Evolutionary conservation across 2,797 vertebrate species (phyloP), one percentile per base, ranked within the genome.

Genomic region (Carapus acus): DNA sequence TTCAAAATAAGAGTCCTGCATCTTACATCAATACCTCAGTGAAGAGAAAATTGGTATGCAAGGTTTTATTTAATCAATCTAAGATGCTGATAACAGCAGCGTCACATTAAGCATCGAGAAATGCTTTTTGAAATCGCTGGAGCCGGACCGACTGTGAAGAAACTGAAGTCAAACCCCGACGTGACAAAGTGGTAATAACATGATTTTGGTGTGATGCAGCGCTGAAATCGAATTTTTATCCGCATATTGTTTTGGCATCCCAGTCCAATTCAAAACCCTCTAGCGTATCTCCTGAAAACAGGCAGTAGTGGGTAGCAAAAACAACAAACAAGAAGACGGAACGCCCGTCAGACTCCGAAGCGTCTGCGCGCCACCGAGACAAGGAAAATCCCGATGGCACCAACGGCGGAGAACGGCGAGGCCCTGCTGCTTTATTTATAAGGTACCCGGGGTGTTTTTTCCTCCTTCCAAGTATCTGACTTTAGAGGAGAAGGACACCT

Each of bases 371-470:
- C 67, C 61, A 70, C 65, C 56, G 43, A 76, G 67, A 68, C 62
- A 57, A 19, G 49, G 42, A 79, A 81, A 71, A 77, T 75, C 78
- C 76, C 31, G 46, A 74, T 75, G 78, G 76, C 58, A 79, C 57
- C 54, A 60, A 71, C 73, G 73, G 71, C 63, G 80, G 71, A 70
- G 56, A 77, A 79, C 49, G 54, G 58, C 36, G 68, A 81, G 45
- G 69, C 46, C 61, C 48, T 71, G 13, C 57, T 83, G 76, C 78
- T 81, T 80, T 83, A 84, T 85, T 80, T 77, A 83, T 80, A 67
- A 74, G 71, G 61, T 62, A 81, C 69, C 75, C 59, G 74, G 60
- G 36, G 68, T 74, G 68, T 63, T 69, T 74, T 64, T 61, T 34
- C 27, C 39, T 43, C 31, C 8, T 13, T 7, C 6, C 46, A 21